phyloP scores from a whole-genome alignment of 1,140 invertebrate species.

The Rhagoletis pomonella region DNA sequence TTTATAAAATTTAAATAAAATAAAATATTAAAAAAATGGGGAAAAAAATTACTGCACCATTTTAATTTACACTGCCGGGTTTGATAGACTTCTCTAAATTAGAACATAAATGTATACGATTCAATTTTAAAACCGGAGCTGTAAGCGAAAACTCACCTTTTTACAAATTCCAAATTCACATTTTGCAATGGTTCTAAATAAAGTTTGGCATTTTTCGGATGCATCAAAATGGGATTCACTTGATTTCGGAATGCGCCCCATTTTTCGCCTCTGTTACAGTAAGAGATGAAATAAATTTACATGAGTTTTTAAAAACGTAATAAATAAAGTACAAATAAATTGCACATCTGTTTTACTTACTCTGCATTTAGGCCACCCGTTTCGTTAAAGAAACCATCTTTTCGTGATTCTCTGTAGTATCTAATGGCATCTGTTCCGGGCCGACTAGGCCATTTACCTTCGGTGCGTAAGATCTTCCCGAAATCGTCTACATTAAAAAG shows the following conservation, averaged over 20 bases:
- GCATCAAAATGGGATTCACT: conserved; percentile 69
- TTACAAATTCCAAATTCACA: conserved; percentile 71
- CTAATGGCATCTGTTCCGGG: conserved; percentile 63
- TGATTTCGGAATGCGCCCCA: conserved; percentile 68
- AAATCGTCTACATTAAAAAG: conserved; percentile 69
- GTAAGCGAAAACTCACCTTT: conserved; percentile 71
- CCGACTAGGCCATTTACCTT: conserved; percentile 67
- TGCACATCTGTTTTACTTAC: conserved; percentile 57
- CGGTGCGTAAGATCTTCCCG: conserved; percentile 64
- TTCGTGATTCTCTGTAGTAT: conserved; percentile 62
- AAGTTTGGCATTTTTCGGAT: conserved; percentile 67
- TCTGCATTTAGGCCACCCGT: conserved; percentile 63
- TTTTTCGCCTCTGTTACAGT: conserved; percentile 59
- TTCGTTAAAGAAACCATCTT: conserved; percentile 63
- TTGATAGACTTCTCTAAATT: too few species aligned
- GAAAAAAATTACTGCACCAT: too few species aligned
- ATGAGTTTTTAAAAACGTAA: neutral
- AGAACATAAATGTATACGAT: too few species aligned
- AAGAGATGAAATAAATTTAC: neutral
- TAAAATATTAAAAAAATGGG: too few species aligned
- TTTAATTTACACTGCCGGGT: too few species aligned
- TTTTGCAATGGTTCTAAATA: conserved; percentile 64
- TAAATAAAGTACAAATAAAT: neutral
- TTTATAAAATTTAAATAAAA: too few species aligned
- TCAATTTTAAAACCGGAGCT: too few species aligned